Evolutionary conservation across 2,113 vertebrate species (phyloP), one percentile per base, ranked within the genome.

Genomic region (Poeciliopsis prolifica): DNA sequence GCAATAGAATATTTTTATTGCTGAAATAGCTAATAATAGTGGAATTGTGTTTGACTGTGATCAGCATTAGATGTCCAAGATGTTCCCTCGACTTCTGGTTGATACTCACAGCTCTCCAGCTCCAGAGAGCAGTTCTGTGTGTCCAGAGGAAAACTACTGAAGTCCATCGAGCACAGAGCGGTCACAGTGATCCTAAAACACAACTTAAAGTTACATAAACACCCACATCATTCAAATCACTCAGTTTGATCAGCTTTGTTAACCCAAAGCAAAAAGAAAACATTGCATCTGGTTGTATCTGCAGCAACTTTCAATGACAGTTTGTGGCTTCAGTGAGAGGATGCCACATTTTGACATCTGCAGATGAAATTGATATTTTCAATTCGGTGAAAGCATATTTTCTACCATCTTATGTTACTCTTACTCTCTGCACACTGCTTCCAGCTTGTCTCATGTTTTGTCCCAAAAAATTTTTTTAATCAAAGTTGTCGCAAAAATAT

Each of bases 91-190:
- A 44, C 26, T 76, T 22, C 8, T 12, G 70, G 7, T 72, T 75
- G 72, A 85, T 94, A 97, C 96, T 97, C 93, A 98, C 96, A 97
- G 90, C 96, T 98, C 94, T 98, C 96, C 81, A 98, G 94, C 91
- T 97, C 95, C 79, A 98, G 93, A 81, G 96, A 97, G 83, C 96
- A 98, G 70, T 96, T 97, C 88, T 98, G 97, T 74, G 95, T 97
- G 89, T 98, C 96, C 90, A 98, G 95, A 83, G 96, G 97, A 91
- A 98, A 97, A 82, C 95, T 95, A 70, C 95, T 97, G 93, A 97
- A 98, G 94, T 97, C 97, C 96, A 97, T 97, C 62, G 97, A 96
- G 86, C 96, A 98, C 88, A 96, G 95, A 26, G 96, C 96, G 11
- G 96, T 97, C 88, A 98, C 96, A 4, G 97, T 99, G 93, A 97